phyloP scores from a whole-genome alignment of 2,797 vertebrate species.

The Jordanella pulchra region DNA sequence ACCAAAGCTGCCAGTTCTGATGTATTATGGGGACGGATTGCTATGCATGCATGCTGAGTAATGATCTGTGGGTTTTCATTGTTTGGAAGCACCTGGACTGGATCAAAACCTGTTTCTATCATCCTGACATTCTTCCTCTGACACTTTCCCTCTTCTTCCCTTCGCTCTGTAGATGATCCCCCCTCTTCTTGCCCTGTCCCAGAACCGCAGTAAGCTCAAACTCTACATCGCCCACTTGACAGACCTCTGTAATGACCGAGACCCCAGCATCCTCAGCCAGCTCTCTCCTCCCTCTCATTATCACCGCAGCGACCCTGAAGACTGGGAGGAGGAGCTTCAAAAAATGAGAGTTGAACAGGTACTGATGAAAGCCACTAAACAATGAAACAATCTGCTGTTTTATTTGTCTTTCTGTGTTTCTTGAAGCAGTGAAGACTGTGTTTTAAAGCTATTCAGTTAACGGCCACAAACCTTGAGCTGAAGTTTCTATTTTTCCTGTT shows the following conservation, averaged over 20 bases:
- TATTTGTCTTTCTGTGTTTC: background rate
- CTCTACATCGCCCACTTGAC: conserved; percentile 98
- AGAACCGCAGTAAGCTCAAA: conserved; percentile 97
- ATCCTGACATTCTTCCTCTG: background rate
- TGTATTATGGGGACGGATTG: conserved; percentile 16
- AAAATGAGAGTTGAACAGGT: conserved; percentile 90
- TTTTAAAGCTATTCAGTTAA: background rate
- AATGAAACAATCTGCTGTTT: background rate
- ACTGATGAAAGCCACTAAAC: conserved; percentile 29
- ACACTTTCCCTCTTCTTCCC: background rate
- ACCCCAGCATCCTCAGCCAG: conserved; percentile 91
- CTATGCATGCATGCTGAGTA: conserved; percentile 40
- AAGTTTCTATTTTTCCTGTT: too few relatives aligned
- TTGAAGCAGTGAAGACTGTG: background rate
- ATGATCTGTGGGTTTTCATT: conserved; percentile 8
- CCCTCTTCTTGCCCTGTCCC: conserved; percentile 93
- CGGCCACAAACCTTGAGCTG: too few relatives aligned
- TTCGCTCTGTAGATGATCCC: conserved; percentile 86
- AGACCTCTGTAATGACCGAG: conserved; percentile 92
- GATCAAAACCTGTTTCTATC: background rate
- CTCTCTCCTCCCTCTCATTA: conserved; percentile 91
- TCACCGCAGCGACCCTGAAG: conserved; percentile 85
- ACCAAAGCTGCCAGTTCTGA: background rate
- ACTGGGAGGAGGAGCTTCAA: conserved; percentile 92
- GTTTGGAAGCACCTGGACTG: background rate